These are phyloP conservation scores for Apis laboriosa DNA, from an alignment of 1,140 invertebrate species.

Conservation along the genomic window DNA sequence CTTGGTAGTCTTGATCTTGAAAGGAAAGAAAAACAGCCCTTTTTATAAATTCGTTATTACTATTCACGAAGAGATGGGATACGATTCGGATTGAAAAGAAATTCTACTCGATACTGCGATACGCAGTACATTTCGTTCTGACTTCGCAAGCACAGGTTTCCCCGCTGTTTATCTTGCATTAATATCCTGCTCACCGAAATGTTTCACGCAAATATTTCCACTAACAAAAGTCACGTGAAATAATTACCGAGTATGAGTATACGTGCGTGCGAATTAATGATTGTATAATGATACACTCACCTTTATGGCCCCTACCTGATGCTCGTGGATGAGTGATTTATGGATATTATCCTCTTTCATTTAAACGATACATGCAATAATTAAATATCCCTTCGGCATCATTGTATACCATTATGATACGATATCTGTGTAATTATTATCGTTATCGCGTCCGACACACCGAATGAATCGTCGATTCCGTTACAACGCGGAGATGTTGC, in stretches of 20 bases:
- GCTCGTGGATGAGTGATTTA: slow-evolving; percentile 55
- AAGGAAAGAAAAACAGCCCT: background rate
- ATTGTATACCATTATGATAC: slow-evolving; percentile 43
- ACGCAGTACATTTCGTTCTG: background rate
- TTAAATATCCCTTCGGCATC: slow-evolving; percentile 52
- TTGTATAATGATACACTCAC: slow-evolving; percentile 51
- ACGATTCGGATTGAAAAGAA: background rate
- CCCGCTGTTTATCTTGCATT: slow-evolving; percentile 33
- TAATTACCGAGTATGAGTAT: slow-evolving; percentile 26
- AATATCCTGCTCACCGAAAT: slow-evolving; percentile 22
- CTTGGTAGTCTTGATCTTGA: too few relatives aligned
- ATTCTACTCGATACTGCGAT: background rate
- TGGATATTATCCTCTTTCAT: slow-evolving; percentile 56
- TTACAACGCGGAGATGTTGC: background rate
- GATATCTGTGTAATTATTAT: slow-evolving; percentile 36
- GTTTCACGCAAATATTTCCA: slow-evolving; percentile 39
- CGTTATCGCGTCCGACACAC: slow-evolving; percentile 9
- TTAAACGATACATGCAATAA: slow-evolving; percentile 60
- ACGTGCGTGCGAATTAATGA: slow-evolving; percentile 31
- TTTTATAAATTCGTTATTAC: background rate
- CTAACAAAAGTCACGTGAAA: slow-evolving; percentile 49
- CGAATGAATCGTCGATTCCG: slow-evolving; percentile 16
- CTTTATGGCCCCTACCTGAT: slow-evolving; percentile 39
- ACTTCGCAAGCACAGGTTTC: background rate
- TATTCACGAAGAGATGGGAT: background rate